Base-by-base conservation (phyloP, 2,797 vertebrate genomes). In the Emys orbicularis region DNA sequence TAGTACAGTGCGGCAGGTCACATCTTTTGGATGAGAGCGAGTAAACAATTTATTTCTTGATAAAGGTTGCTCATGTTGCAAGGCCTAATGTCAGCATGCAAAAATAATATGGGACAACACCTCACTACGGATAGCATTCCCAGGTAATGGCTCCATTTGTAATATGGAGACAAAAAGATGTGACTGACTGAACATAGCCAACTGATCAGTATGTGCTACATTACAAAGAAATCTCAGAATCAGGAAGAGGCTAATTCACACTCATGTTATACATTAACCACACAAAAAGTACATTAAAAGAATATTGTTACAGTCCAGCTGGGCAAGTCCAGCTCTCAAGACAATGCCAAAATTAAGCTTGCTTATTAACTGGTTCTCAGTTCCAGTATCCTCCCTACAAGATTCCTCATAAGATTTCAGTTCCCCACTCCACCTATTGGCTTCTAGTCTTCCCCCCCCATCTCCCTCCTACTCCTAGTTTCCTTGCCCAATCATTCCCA, bases 11-110 rank as follows among this genome's bases (percentile, higher is more conserved):
- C 85, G 93, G 85, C 80, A 81, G 90, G 90, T 94, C 95, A 74
- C 61, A 81, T 19, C 83, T 84, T 90, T 47, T 81, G 37, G 68
- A 72, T 23, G 61, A 44, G 37, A 84, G 47, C 1, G 81, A 0
- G 5, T 79, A 81, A 90, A 90, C 90, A 81, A 27, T 49, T 68
- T 91, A 5, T 57, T 91, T 94, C 95, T 88, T 89, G 91, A 83
- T 91, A 80, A 56, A 81, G 76, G 59, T 89, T 91, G 82, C 59
- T 89, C 79, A 18, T 9, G 25, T 47, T 68, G 41, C 81, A 94
- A 68, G 65, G 9, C n/a, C 34, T 68, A 37, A 37, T 37, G 65
- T 23, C n/a, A 37, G 65, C n/a, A 12, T 47, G 44, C 74, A 76
- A 76, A 76, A 76, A 47, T 41, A 72, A 72, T 47, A 77, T 47